Evolutionary conservation across 2,113 vertebrate species (phyloP).

Genomic region (Hippopotamus amphibius): DNA sequence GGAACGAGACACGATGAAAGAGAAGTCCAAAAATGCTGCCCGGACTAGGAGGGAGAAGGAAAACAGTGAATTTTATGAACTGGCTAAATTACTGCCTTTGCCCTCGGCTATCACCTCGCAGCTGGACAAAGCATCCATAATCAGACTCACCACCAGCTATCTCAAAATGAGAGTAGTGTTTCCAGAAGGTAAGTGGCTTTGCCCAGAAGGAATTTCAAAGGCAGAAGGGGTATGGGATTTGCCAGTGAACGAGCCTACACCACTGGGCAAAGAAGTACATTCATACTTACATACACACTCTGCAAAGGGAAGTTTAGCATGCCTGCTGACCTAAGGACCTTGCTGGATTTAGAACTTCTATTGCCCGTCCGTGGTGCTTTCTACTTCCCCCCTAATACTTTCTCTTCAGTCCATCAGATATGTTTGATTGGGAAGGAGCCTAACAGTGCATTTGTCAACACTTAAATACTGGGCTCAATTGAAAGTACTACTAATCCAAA

Average conservation of each 20-base stretch:
- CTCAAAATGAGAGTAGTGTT: slow-evolving; percentile 98
- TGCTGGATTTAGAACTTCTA: neutral
- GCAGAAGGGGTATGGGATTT: neutral
- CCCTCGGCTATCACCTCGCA: slow-evolving; percentile 99
- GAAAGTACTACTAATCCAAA: slow-evolving; percentile 79
- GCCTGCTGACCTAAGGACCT: neutral
- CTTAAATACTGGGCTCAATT: slow-evolving; percentile 71
- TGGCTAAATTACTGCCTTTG: slow-evolving; percentile 97
- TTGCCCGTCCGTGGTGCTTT: slow-evolving; percentile 54
- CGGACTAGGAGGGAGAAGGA: slow-evolving; percentile 99
- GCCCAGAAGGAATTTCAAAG: slow-evolving; percentile 64
- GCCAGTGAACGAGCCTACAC: neutral
- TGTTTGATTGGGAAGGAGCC: slow-evolving; percentile 75
- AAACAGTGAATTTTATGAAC: slow-evolving; percentile 99
- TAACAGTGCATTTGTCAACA: slow-evolving; percentile 83
- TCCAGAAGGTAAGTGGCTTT: slow-evolving; percentile 93
- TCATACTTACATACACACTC: neutral
- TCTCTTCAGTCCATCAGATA: slow-evolving; percentile 54
- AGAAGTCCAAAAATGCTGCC: slow-evolving; percentile 99
- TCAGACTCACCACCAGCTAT: slow-evolving; percentile 98
- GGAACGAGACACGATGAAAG: slow-evolving; percentile 94
- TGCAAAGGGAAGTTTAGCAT: slow-evolving; percentile 6
- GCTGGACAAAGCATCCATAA: slow-evolving; percentile 99
- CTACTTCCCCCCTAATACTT: slow-evolving; percentile 63
- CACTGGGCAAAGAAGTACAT: neutral